Evolutionary conservation across 2,888 invertebrate species (phyloP).

Genomic region (Megaustenia siamemsis): DNA sequence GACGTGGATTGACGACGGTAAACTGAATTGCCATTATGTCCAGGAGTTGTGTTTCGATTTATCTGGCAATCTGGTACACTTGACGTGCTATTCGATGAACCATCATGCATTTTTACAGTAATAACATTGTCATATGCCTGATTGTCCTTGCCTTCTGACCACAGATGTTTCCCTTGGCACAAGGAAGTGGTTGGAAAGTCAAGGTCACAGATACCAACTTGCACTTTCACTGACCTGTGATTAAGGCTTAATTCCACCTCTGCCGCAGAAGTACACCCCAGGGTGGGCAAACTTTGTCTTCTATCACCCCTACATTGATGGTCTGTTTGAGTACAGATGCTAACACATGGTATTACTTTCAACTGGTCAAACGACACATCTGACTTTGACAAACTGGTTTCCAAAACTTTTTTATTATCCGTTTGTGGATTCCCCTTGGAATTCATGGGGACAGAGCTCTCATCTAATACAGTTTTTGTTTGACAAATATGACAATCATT

Average conservation of each 20-base stretch:
- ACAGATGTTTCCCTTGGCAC: not conserved
- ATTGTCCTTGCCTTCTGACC: not conserved
- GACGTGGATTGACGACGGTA: not conserved
- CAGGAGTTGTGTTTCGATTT: not conserved
- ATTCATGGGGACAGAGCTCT: not conserved
- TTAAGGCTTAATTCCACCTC: not conserved
- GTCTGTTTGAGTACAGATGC: constrained; percentile 1
- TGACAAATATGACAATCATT: not conserved
- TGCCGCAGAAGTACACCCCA: not conserved
- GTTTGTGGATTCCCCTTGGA: not conserved
- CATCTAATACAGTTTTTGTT: not conserved
- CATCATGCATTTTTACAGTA: not conserved
- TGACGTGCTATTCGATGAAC: not conserved
- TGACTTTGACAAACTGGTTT: not conserved
- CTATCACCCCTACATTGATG: too few species aligned
- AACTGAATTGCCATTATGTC: not conserved
- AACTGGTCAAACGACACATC: not conserved
- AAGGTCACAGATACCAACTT: not conserved
- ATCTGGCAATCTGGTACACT: not conserved
- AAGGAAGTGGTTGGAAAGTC: not conserved
- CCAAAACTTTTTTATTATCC: not conserved
- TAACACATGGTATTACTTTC: not conserved
- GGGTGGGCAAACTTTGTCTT: not conserved
- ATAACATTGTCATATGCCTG: not conserved
- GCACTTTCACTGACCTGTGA: not conserved